Conservation (phyloP, 64 coral and sea anemone species). For the Montipora sp. region DNA sequence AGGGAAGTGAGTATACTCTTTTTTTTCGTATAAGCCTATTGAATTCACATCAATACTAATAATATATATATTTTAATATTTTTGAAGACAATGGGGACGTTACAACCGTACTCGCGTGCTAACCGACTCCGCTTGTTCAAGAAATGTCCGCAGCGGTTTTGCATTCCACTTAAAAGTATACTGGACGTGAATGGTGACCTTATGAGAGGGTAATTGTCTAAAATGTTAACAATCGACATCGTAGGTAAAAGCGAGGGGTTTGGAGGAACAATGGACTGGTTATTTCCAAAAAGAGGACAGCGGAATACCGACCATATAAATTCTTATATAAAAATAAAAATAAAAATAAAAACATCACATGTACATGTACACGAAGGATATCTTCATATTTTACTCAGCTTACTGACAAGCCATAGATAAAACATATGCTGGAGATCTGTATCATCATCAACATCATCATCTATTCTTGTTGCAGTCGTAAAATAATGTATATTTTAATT, state of each 20-base stretch:
- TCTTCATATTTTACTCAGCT: too few relatives aligned
- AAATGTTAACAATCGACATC: background rate
- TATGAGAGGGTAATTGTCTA: slow-evolving; percentile 17
- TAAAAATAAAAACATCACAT: too few relatives aligned
- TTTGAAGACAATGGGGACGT: slow-evolving; percentile 19
- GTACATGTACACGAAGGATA: too few relatives aligned
- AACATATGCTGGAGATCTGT: too few relatives aligned
- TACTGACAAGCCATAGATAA: too few relatives aligned
- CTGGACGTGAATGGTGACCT: slow-evolving; percentile 46
- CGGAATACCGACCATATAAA: too few relatives aligned
- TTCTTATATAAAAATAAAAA: too few relatives aligned
- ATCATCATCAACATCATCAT: too few relatives aligned
- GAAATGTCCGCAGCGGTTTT: slow-evolving; percentile 58
- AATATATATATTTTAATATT: background rate
- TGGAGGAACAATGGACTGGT: too few relatives aligned
- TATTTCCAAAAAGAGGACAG: too few relatives aligned
- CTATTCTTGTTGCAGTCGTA: too few relatives aligned
- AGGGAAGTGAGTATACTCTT: slow-evolving; percentile 33
- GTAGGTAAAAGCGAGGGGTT: background rate
- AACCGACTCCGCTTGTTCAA: slow-evolving; percentile 50
- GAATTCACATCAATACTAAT: background rate
- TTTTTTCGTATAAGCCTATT: background rate
- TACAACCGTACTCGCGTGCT: slow-evolving; percentile 44
- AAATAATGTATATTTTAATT: too few relatives aligned
- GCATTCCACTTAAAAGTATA: slow-evolving; percentile 47